Evolutionary conservation across 2,888 invertebrate species (phyloP).

Genomic region (Polydrusus pterygomalis): DNA sequence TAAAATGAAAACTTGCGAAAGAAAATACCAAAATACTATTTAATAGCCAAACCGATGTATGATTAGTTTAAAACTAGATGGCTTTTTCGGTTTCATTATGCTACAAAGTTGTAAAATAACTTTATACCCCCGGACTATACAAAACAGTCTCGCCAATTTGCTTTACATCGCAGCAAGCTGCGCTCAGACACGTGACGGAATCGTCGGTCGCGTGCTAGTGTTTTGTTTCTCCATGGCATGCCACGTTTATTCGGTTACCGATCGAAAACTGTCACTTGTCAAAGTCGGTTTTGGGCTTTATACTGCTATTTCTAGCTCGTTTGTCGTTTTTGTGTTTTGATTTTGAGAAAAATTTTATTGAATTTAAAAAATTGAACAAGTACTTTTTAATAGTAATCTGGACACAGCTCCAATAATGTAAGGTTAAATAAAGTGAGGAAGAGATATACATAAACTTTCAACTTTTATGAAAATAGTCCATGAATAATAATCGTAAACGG

Average conservation of each 20-base stretch:
- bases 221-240: slow-evolving; percentile 46
- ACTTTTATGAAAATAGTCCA: too few relatives aligned
- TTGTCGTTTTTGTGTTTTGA: neutral
- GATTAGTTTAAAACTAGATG: too few relatives aligned
- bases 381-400: too few relatives aligned
- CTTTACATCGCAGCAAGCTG: slow-evolving; percentile 41
- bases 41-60: too few relatives aligned
- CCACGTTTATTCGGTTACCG: slow-evolving; percentile 51
- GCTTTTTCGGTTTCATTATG: too few relatives aligned
- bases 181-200: slow-evolving; percentile 49
- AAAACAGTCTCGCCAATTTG: slow-evolving; percentile 37
- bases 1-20: too few relatives aligned
- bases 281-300: slow-evolving; percentile 2
- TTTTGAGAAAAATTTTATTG: too few relatives aligned
- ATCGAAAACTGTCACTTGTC: slow-evolving; percentile 47
- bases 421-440: too few relatives aligned
- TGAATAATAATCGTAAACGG: neutral
- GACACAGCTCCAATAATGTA: too few relatives aligned
- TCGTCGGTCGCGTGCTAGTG: slow-evolving; percentile 51
- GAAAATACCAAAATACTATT: too few relatives aligned
- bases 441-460: too few relatives aligned
- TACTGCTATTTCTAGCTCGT: neutral
- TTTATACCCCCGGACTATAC: slow-evolving; percentile 24
- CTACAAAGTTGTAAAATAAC: neutral
- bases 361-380: too few relatives aligned